Evolutionary conservation across 2,888 invertebrate genomes (phyloP).

Genomic region (Icerya purchasi): DNA sequence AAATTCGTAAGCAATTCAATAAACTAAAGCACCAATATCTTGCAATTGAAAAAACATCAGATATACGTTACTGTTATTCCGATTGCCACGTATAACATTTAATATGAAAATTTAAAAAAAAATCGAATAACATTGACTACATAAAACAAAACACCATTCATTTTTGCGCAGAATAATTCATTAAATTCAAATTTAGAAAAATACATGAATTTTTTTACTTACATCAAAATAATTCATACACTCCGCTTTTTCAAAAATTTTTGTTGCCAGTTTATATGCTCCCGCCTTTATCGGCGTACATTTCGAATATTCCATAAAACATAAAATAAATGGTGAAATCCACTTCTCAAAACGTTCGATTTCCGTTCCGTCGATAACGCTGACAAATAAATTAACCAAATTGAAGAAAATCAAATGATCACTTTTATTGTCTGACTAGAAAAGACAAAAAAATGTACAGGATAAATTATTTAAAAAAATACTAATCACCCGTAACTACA

Average conservation of each 20-base stretch:
- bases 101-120: no score
- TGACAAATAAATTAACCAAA: slow-evolving; percentile 7
- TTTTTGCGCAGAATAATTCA: background rate
- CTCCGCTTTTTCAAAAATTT: slow-evolving; percentile 1
- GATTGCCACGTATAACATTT: no score
- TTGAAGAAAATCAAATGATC: slow-evolving; percentile 3
- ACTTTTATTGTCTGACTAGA: background rate
- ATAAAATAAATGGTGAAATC: slow-evolving; percentile 1
- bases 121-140: no score
- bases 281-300: slow-evolving; percentile 3
- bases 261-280: slow-evolving; percentile 3
- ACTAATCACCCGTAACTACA: no score
- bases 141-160: no score
- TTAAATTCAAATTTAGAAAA: background rate
- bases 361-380: background rate
- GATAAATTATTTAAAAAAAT: no score
- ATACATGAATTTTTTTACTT: background rate
- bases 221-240: background rate
- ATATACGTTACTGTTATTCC: no score
- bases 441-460: no score
- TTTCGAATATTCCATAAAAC: background rate
- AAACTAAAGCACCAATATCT: no score
- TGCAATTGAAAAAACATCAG: no score
- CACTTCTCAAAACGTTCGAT: slow-evolving; percentile 2
- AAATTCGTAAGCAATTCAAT: no score